Percentiles rank a stretch among this genome's conserved stretches.
Evolutionary conservation across 53 echinoderm and acorn worm genomes (phyloP).

Genomic region (Henricia sp.): DNA sequence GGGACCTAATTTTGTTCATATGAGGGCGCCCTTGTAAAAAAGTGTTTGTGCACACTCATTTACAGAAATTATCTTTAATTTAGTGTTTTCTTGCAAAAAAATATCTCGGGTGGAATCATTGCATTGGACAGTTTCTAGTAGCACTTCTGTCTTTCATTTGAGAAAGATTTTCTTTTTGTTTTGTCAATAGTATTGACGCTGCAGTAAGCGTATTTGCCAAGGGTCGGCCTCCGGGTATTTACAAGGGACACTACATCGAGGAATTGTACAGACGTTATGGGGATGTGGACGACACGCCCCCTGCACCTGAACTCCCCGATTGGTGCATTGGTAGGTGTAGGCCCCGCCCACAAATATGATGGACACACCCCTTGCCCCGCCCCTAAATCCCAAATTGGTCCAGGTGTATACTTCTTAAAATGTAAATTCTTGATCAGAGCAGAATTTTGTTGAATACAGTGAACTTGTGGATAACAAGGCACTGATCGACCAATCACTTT

Average conservation of each 20-base stretch:
- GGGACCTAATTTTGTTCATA: not conserved
- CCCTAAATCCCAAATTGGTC: no score
- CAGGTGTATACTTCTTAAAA: no score
- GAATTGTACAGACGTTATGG: conserved; percentile 93
- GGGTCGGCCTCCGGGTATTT: conserved; percentile 90
- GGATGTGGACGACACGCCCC: conserved; percentile 77
- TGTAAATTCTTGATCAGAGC: no score
- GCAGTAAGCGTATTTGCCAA: conserved; percentile 83
- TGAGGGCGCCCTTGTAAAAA: no score
- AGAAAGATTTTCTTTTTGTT: not conserved
- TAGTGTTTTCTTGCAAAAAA: no score
- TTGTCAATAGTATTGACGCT: conserved; percentile 79
- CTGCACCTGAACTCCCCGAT: conserved; percentile 83
- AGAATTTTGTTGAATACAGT: no score
- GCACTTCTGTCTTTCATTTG: not conserved
- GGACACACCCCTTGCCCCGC: no score
- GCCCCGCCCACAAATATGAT: no score
- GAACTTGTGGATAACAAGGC: no score
- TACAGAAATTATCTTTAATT: no score
- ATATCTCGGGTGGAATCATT: not conserved
- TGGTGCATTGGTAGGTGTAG: conserved; percentile 85
- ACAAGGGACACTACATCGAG: conserved; percentile 92
- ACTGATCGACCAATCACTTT: no score
- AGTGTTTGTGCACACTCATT: no score
- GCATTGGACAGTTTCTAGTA: not conserved